Base-by-base conservation (phyloP, 2,113 vertebrate species). In the Prionailurus bengalensis region DNA sequence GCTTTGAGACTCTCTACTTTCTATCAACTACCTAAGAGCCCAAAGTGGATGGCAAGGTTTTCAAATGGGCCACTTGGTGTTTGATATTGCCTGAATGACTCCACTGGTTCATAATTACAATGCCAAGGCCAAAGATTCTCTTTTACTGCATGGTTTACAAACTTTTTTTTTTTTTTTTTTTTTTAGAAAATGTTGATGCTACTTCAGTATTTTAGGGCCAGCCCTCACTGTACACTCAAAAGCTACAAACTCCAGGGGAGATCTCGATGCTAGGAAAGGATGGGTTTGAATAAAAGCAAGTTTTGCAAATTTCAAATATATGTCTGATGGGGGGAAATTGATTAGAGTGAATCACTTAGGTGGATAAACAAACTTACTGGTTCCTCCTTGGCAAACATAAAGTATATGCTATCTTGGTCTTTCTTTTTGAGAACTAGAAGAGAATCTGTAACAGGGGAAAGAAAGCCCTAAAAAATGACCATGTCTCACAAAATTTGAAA, bases 391-490 rank as follows among this genome's bases (percentile, higher is more conserved):
- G 17, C 36, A 74, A 95, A 90, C 55, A 48, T 7, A 80, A 51
- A n/a, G 53, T 78, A 82, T 61, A 51, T 10, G 48, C 0, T 1
- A 6, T 79, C 42, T 65, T 79, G 7, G 85, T 74, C 42, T 79
- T 92, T 92, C 58, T 92, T 85, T 68, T n/a, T 31, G 91, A 95
- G 61, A 88, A 93, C 15, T 91, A 91, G 31, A 92, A 89, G 48
- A 79, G 7, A 93, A 81, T 29, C 65, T 63, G 66, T 25, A 82
- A 89, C 29, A 90, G n/a, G 13, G 1, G 15, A 96, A 91, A 29
- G 33, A 16, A 94, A 90, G 42, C 10, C 65, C 55, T 93, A 63
- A 76, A 89, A 92, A 31, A 68, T 21, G 10, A 78, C 85, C 55
- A 16, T 11, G 19, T 94, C 33, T 53, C 33, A 84, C 0, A 90